Base-by-base conservation (phyloP, 2,888 invertebrate genomes). In the Cyrtodaria siliqua region DNA sequence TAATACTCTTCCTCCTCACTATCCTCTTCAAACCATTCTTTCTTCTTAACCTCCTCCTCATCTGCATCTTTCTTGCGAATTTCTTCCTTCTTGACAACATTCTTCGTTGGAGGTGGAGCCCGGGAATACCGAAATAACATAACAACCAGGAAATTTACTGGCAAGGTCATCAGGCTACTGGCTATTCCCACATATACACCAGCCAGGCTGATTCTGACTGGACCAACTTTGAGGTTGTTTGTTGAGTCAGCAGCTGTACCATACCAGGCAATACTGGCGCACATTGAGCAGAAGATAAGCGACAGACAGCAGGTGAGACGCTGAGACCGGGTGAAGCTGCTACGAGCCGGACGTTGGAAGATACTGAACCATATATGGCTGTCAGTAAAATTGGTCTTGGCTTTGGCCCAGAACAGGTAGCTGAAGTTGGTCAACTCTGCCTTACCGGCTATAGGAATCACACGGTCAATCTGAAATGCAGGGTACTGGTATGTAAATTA, bases 281-380 rank as follows among this genome's bases (percentile, higher is more conserved):
- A 79, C 87, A 89, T 88, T 0, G 86, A 84, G 16, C 77, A 67
- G 69, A 86, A 89, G 16, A 89, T 77, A 12, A 89, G 77, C 4
- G 86, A 78, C 20, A 89, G 57, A 42, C 87, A 87, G 62, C 86
- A 86, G 9, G 87, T 83, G 16, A 86, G 57, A 9, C 89, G 83
- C 71, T 89, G 89, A 12, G 87, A 84, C 18, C 93, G 84, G 2
- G 93, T 93, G 83, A 93, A 94, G 8, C 91, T 87, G 67, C 92
- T 92, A 24, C 91, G 87, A 0, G 92, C 91, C 9, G 93, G 93
- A 9, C 93, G 88, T 68, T 92, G 83, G 83, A 93, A 93, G 40
- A 93, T 88, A 6, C 93, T 93, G 73, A 94, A 90, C 93, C 94
- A 94, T 20, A 94, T 84, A 75, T 94, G 93, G 9, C 91, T 91